Evolutionary conservation across 1,140 invertebrate genomes (phyloP), one percentile per base, ranked within the genome.

Genomic region (Asbolus verrucosus): DNA sequence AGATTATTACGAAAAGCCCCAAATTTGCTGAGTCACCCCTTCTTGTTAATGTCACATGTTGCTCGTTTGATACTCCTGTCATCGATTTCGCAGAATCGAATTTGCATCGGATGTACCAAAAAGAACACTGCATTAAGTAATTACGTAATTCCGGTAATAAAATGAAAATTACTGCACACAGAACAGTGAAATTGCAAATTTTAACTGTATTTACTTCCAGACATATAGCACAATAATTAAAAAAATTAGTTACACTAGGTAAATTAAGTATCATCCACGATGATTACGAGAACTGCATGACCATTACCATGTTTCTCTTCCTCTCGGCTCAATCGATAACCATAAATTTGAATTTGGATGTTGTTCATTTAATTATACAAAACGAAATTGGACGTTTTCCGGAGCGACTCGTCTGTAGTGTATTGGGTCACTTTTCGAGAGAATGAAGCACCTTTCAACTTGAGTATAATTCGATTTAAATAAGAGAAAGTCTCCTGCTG

Each of bases 381-480:
- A 54, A 54, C 46, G 46, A 54, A 54, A 54, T 54, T 54, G 46
- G 46, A 54, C 46, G 46, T 24, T 24, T 24, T 50, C 15, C 43
- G 43, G 18, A 50, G 43, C 3, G 43, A 60, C 13, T 50, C 65
- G 50, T 11, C n/a, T n/a, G 65, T 50, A 65, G 27, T 62, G 60
- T 62, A 75, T 68, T 73, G 54, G 73, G 36, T 72, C 60, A 70
- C 27, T 69, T 67, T 46, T 62, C 21, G 21, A 68, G 54, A 65
- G 18, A 67, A 70, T 67, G 67, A 59, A 75, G 61, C 69, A 75
- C 74, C 74, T 73, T 76, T 77, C 72, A 75, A 76, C 70, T 80
- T 50, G 71, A 79, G 78, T 78, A 78, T 80, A 80, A 80, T 80
- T 77, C 79, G 75, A 80, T 80, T 80, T 79, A 78, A 80, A 80